Evolutionary conservation across 2,797 vertebrate genomes (phyloP).

Genomic region (Urocyon cinereoargenteus): DNA sequence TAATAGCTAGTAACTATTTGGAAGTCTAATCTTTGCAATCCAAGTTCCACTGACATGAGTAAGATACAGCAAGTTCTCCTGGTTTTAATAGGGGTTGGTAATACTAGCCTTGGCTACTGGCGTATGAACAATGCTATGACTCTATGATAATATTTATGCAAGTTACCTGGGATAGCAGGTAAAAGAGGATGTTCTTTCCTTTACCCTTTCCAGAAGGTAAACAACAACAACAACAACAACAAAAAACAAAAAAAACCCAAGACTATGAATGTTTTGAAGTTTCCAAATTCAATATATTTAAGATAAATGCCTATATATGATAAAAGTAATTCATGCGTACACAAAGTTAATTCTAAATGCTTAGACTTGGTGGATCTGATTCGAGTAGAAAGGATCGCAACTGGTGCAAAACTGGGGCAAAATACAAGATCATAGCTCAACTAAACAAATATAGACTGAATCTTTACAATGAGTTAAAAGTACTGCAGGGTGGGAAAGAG

Average conservation of each 20-base stretch:
- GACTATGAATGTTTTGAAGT: neutral
- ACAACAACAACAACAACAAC: neutral
- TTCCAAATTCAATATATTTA: constrained; percentile 35
- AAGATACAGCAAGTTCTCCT: neutral
- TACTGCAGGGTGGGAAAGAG: neutral
- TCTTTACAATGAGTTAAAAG: neutral
- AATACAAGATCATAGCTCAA: constrained; percentile 5
- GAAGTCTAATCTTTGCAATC: neutral
- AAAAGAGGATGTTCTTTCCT: constrained; percentile 29
- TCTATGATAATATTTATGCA: constrained; percentile 3
- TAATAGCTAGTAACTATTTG: constrained; percentile 21
- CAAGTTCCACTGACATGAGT: neutral
- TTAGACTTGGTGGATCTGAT: neutral
- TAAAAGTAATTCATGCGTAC: neutral
- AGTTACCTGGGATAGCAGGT: neutral
- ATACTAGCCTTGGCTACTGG: constrained; percentile 46
- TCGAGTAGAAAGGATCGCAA: neutral
- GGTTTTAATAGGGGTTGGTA: neutral
- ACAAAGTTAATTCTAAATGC: neutral
- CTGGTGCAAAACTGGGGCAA: neutral
- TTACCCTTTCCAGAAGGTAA: neutral
- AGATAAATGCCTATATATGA: constrained; percentile 1
- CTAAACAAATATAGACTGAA: neutral
- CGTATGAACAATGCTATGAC: neutral
- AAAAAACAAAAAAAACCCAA: neutral